Percentiles rank a stretch among this genome's conserved stretches.
Evolutionary conservation across 2,113 vertebrate genomes (phyloP).

Genomic region (Colossoma macropomum): DNA sequence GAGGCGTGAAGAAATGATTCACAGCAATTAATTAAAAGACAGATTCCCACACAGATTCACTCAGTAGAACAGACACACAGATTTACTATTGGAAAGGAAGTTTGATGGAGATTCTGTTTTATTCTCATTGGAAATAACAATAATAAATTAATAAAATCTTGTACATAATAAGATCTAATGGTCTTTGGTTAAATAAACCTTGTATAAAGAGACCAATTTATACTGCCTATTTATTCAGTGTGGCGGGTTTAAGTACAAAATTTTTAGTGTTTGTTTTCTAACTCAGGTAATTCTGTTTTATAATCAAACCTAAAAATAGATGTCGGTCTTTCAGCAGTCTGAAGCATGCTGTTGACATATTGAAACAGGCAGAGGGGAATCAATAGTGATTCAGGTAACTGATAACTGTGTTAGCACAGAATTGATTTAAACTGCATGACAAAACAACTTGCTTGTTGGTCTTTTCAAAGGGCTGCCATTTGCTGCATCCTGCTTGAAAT

Average conservation of each 20-base stretch:
- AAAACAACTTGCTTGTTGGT: not conserved
- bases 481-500: constrained; percentile 10
- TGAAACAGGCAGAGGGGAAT: not conserved
- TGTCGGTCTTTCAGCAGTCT: not conserved
- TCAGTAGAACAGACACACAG: not conserved
- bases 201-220: no score
- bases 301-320: not conserved
- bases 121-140: not conserved
- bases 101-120: not conserved
- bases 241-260: no score
- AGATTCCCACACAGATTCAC: not conserved
- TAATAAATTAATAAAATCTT: not conserved
- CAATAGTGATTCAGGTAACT: not conserved
- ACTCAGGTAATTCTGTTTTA: no score
- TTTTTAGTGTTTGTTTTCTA: no score
- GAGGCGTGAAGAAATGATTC: not conserved
- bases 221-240: no score
- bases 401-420: not conserved
- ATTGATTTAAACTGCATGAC: not conserved
- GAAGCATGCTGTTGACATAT: not conserved
- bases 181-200: no score
- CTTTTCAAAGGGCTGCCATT: not conserved
- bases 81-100: not conserved
- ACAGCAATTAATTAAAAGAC: not conserved
- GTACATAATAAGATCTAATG: not conserved